Evolutionary conservation across 2,888 invertebrate species (phyloP), one percentile per base, ranked within the genome.

Genomic region (Diarsia brunnea): DNA sequence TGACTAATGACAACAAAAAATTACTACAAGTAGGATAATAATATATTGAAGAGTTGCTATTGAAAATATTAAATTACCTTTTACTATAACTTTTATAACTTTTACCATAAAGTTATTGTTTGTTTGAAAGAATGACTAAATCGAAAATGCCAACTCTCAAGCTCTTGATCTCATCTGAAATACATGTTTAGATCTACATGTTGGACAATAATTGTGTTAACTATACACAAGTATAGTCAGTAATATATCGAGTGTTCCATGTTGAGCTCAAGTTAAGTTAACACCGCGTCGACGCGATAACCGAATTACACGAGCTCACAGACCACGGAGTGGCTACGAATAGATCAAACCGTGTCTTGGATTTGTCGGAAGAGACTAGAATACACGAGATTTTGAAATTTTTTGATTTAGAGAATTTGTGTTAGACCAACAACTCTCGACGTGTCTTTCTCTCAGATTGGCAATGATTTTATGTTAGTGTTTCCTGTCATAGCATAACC

Each of bases 221-320:
- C n/a, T n/a, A n/a, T n/a, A n/a, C n/a, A n/a, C n/a, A 45, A 2
- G 53, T 78, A 73, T 61, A 82, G 63, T 72, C n/a, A 63, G 79
- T 63, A 85, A 85, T 70, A 45, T 75, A 86, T 79, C 75, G 73
- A 75, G 79, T 82, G 83, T 82, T 73, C 72, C 75, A 75, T 73
- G 84, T 83, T 73, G 73, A 78, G 83, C 67, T 81, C 79, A 87
- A 87, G 83, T 87, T 87, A 87, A 81, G 81, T 80, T 86, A 80
- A 87, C 82, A 87, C 85, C 85, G 63, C 81, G 76, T 77, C 79
- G 78, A 73, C 63, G 79, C 76, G 76, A 53, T 87, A 88, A 87
- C 61, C 78, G 75, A 75, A 88, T 87, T 88, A 88, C 19, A 65
- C 55, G 43, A 69, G 71, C 68, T 65, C 66, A 78, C 45, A 84